phyloP scores from a whole-genome alignment of 2,113 vertebrate species.

The Cettia cetti region DNA sequence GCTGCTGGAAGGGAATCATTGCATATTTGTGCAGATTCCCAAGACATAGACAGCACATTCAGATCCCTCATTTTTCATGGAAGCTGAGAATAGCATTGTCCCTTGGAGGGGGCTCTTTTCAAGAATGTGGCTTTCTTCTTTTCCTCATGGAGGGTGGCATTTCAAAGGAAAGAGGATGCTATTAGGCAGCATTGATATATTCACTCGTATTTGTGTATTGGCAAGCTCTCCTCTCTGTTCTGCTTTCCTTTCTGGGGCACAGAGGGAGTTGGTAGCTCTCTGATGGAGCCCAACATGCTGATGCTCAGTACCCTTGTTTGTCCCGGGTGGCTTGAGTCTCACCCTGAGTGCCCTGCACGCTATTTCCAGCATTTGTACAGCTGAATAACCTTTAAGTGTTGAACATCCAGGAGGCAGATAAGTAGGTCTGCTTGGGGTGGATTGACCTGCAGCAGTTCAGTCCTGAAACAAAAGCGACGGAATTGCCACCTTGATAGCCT shows the following conservation, averaged over 20 bases:
- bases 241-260: background rate
- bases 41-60: background rate
- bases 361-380: slow-evolving; percentile 26
- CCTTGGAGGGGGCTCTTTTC: background rate
- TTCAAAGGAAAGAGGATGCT: background rate
- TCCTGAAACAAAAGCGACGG: background rate
- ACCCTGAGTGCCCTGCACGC: background rate
- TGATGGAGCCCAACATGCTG: background rate
- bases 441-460: background rate
- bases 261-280: background rate
- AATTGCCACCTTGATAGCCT: slow-evolving; percentile 38
- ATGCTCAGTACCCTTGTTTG: slow-evolving; percentile 51
- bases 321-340: slow-evolving; percentile 26
- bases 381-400: slow-evolving; percentile 23
- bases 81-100: background rate
- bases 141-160: background rate
- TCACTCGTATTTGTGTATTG: background rate
- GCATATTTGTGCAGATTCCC: background rate
- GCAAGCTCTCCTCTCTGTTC: background rate
- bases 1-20: background rate
- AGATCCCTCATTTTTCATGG: background rate
- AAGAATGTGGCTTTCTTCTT: background rate
- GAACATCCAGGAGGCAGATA: slow-evolving; percentile 24
- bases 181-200: background rate
- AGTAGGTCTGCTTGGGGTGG: slow-evolving; percentile 38